phyloP scores from a whole-genome alignment of 2,797 vertebrate genomes.

The Melanotaenia parkinsoni region DNA sequence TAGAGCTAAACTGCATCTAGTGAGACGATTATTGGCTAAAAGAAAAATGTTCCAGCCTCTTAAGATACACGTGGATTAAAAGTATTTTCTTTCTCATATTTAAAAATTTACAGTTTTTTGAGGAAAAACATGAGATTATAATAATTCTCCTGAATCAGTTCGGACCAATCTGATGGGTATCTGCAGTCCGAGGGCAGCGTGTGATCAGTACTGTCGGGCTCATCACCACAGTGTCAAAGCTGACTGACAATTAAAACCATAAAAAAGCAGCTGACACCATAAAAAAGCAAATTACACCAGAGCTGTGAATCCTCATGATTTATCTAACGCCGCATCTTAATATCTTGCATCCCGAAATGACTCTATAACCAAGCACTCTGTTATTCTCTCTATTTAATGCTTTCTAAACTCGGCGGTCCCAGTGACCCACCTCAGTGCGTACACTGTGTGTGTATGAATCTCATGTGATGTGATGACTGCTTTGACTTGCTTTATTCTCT shows the following conservation, averaged over 20 bases:
- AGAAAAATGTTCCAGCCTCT: no score
- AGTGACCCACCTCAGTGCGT: no score
- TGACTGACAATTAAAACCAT: background rate
- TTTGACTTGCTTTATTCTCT: no score
- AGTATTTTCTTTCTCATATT: background rate
- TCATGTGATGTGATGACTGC: no score
- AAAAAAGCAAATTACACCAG: background rate
- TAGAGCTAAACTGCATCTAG: no score
- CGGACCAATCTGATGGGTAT: background rate
- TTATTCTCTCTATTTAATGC: no score
- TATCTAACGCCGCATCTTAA: no score
- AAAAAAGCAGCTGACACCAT: background rate
- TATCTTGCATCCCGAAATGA: no score
- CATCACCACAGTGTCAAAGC: background rate
- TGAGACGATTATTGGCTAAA: no score
- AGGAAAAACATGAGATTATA: background rate
- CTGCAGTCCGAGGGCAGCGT: background rate
- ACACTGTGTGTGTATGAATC: no score
- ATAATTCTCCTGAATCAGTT: background rate
- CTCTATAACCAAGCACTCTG: no score
- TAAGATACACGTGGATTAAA: background rate
- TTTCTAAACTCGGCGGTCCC: no score
- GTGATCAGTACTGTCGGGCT: background rate
- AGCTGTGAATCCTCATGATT: background rate
- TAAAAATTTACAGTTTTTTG: background rate